These are phyloP conservation scores for Phoeniculus purpureus DNA, from an alignment of 2,797 vertebrate genomes.

Conservation along the genomic window DNA sequence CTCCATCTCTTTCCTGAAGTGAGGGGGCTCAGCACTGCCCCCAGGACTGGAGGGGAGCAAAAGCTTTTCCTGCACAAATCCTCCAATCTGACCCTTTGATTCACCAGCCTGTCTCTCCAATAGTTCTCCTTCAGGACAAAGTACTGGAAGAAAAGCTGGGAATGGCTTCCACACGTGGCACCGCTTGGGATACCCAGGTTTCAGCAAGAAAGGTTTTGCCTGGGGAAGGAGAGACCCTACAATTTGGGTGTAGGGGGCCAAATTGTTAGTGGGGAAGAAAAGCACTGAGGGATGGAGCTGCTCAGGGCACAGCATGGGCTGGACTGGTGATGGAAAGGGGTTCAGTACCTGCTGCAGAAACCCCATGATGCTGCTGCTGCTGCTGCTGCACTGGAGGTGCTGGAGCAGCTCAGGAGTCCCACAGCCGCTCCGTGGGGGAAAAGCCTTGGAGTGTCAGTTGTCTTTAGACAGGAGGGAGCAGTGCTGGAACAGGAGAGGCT, in stretches of 20 bases:
- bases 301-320: background rate
- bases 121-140: background rate
- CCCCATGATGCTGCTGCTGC: background rate
- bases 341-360: background rate
- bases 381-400: background rate
- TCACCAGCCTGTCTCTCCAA: background rate
- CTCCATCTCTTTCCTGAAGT: no score
- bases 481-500: background rate
- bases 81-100: background rate
- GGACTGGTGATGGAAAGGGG: background rate
- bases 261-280: background rate
- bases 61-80: background rate
- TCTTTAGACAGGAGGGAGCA: background rate
- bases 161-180: background rate
- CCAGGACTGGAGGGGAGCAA: background rate
- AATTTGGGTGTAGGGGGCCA: background rate
- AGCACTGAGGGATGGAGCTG: background rate
- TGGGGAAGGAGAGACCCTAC: background rate
- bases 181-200: fast-evolving
- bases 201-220: background rate
- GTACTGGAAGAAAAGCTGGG: background rate
- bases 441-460: fast-evolving
- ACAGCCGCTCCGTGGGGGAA: fast-evolving
- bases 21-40: no score
- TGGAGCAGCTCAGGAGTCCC: background rate